Percentiles rank a stretch among this genome's conserved stretches.
phyloP scores from a whole-genome alignment of 2,888 invertebrate genomes.

The Chironomus riparius region DNA sequence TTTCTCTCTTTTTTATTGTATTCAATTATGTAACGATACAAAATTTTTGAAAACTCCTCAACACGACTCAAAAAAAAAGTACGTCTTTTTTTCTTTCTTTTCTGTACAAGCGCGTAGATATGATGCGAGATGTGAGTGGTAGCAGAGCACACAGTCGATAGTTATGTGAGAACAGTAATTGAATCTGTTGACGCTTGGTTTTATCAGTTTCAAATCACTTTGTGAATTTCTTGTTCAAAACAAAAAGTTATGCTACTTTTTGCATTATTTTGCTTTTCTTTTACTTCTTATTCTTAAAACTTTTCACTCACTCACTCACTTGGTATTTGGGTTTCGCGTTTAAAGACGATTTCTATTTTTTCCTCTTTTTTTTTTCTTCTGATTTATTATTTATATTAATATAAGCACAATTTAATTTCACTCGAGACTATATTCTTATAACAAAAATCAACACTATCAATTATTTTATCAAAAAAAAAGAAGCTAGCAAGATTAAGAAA shows the following conservation, averaged over 20 bases:
- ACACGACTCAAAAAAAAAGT: neutral
- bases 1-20: constrained; percentile 27
- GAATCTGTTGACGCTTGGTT: neutral
- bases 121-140: neutral
- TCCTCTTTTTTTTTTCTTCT: neutral
- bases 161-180: constrained; percentile 3
- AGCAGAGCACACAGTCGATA: neutral
- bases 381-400: neutral
- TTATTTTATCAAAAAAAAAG: no score
- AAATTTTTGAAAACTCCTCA: constrained; percentile 2
- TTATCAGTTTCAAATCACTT: neutral
- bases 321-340: constrained; percentile 5
- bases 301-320: neutral
- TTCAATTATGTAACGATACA: constrained; percentile 24
- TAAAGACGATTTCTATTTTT: constrained; percentile 1
- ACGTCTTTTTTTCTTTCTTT: neutral
- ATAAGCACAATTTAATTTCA: neutral
- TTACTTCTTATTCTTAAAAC: neutral
- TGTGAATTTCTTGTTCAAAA: neutral
- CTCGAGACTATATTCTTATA: neutral
- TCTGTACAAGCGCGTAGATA: neutral
- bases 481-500: no score
- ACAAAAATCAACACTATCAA: neutral
- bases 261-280: neutral
- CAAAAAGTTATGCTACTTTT: no score